A percentile compares a stretch with the other conserved stretches of the same genome.
phyloP scores from a whole-genome alignment of 2,113 vertebrate species.

The Triplophysa tibetana region DNA sequence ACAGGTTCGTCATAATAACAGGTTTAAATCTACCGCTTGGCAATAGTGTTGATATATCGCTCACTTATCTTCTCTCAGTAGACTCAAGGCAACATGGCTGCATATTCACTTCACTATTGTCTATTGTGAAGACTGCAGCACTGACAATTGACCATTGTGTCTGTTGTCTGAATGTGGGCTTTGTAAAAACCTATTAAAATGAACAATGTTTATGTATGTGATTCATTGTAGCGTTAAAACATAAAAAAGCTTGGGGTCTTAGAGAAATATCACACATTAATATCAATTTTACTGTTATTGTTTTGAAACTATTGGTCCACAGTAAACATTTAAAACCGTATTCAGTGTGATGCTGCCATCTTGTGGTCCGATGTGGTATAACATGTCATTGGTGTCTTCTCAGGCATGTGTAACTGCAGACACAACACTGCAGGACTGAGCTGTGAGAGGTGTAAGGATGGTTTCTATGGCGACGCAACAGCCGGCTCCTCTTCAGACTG shows the following conservation, averaged over 20 bases:
- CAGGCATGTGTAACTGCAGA: slow-evolving; percentile 87
- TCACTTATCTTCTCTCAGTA: neutral
- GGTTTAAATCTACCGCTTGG: neutral
- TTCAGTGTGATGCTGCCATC: slow-evolving; percentile 15
- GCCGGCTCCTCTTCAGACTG: slow-evolving; percentile 80
- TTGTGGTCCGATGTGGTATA: slow-evolving; percentile 33
- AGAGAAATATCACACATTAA: no score
- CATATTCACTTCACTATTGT: neutral
- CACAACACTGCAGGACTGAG: slow-evolving; percentile 87
- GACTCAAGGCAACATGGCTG: neutral
- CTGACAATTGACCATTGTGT: no score
- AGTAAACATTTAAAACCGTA: no score
- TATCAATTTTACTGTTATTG: no score
- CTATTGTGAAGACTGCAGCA: neutral
- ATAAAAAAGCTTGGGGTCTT: no score
- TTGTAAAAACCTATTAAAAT: neutral
- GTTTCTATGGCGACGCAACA: slow-evolving; percentile 89
- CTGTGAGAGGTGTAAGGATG: slow-evolving; percentile 89
- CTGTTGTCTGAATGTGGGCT: neutral
- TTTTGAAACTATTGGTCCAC: no score
- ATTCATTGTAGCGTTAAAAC: neutral
- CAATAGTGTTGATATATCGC: neutral
- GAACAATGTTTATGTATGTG: neutral
- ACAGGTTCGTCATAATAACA: slow-evolving; percentile 74
- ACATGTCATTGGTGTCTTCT: neutral